Evolutionary conservation across 2,113 vertebrate species (phyloP).

Genomic region (Labeo catla): DNA sequence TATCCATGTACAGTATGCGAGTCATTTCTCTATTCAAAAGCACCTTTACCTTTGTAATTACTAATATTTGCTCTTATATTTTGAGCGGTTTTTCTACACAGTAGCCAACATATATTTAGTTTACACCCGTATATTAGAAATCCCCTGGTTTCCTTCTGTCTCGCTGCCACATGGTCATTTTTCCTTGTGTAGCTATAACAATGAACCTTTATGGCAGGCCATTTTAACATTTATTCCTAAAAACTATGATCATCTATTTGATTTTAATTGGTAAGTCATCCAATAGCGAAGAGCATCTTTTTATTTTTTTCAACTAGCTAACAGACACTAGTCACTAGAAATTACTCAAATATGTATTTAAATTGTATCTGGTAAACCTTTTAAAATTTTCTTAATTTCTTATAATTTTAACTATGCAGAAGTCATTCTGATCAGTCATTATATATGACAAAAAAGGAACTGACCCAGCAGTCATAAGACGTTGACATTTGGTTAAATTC

Average conservation of each 20-base stretch:
- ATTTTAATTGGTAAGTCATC: background rate
- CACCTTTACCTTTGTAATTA: background rate
- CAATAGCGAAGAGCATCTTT: background rate
- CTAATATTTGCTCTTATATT: background rate
- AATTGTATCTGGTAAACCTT: background rate
- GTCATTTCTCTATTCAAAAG: background rate
- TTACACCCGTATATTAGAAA: background rate
- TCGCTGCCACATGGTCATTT: slow-evolving; percentile 30
- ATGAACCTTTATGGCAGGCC: slow-evolving; percentile 9
- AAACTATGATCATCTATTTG: background rate
- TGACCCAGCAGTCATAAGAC: too few species aligned
- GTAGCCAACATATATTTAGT: background rate
- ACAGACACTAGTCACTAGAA: background rate
- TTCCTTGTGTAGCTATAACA: slow-evolving; percentile 28
- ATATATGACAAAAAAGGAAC: background rate
- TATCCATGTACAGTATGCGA: background rate
- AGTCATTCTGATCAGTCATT: background rate
- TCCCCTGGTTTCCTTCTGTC: background rate
- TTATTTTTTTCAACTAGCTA: background rate
- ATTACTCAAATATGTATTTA: background rate
- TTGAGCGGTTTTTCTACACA: background rate
- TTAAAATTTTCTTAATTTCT: background rate
- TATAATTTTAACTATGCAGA: background rate
- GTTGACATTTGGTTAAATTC: too few species aligned
- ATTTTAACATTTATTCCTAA: background rate